Conservation (phyloP, 2,888 invertebrate species). For the Cacoxenus indagator region DNA sequence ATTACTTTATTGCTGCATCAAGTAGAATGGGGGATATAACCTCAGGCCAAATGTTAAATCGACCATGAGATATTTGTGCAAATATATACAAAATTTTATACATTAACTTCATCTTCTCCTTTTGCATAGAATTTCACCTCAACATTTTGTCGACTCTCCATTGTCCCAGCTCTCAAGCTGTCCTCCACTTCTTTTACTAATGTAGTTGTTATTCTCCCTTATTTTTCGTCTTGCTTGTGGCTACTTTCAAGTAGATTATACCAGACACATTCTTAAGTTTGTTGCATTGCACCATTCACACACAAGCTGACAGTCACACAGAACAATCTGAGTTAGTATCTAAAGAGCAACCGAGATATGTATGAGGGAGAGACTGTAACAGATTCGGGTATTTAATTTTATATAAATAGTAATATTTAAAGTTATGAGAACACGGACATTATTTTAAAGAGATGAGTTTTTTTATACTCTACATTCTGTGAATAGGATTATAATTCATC, state of each 20-base stretch:
- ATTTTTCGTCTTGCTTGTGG: slow-evolving; percentile 56
- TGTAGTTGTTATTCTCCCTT: neutral
- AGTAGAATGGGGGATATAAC: too few species aligned
- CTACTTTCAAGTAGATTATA: slow-evolving; percentile 56
- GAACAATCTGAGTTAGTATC: neutral
- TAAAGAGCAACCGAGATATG: neutral
- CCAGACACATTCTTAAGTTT: slow-evolving; percentile 32
- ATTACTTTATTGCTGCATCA: neutral
- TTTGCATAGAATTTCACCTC: slow-evolving; percentile 60
- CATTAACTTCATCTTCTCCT: slow-evolving; percentile 14
- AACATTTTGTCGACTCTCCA: slow-evolving; percentile 30
- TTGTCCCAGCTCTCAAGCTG: slow-evolving; percentile 29
- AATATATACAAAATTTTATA: slow-evolving; percentile 6
- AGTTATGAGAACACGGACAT: too few species aligned
- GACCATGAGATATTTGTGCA: neutral
- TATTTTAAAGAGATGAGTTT: too few species aligned
- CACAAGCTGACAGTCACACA: neutral
- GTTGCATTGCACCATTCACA: neutral
- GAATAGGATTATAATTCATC: too few species aligned
- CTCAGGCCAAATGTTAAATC: neutral
- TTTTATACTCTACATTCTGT: too few species aligned
- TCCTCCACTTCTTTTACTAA: neutral
- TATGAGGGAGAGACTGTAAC: too few species aligned
- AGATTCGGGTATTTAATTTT: too few species aligned
- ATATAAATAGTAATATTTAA: too few species aligned